A percentile compares a stretch with the other conserved stretches of the same genome.
phyloP scores from a whole-genome alignment of 2,113 vertebrate species.

The Hystrix brachyura region DNA sequence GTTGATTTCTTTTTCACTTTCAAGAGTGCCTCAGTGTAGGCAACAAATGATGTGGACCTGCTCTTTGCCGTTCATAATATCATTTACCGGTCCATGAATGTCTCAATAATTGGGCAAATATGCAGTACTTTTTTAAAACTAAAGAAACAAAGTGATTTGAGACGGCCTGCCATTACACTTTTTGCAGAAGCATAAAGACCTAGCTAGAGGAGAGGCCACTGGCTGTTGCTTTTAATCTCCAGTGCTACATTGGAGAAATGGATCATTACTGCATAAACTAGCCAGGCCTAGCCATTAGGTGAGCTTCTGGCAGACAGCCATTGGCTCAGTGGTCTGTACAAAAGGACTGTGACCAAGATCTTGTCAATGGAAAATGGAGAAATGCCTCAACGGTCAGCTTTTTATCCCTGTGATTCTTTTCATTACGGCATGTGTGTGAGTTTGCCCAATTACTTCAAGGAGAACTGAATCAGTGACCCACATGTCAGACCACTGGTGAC shows the following conservation, averaged over 20 bases:
- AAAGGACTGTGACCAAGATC: constrained; percentile 19
- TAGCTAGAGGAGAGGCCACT: background rate
- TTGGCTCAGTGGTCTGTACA: constrained; percentile 18
- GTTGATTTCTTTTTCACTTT: background rate
- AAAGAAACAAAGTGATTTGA: background rate
- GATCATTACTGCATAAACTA: background rate
- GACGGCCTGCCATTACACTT: background rate
- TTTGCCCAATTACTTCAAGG: constrained; percentile 18
- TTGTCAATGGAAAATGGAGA: constrained; percentile 44
- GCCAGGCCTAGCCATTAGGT: background rate
- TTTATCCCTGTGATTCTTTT: background rate
- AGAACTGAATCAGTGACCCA: background rate
- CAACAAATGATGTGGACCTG: background rate
- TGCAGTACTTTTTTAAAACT: background rate
- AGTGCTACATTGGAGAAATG: background rate
- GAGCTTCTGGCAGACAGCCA: background rate
- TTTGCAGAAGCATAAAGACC: background rate
- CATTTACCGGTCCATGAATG: background rate
- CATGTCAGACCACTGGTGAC: background rate
- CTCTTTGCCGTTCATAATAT: background rate
- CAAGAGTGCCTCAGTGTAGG: background rate
- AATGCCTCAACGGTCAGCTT: background rate
- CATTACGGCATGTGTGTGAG: rapidly evolving
- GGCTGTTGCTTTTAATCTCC: background rate
- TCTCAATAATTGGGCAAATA: background rate